Conservation (phyloP, 2,888 invertebrate genomes). For the Caenorhabditis plicata region DNA sequence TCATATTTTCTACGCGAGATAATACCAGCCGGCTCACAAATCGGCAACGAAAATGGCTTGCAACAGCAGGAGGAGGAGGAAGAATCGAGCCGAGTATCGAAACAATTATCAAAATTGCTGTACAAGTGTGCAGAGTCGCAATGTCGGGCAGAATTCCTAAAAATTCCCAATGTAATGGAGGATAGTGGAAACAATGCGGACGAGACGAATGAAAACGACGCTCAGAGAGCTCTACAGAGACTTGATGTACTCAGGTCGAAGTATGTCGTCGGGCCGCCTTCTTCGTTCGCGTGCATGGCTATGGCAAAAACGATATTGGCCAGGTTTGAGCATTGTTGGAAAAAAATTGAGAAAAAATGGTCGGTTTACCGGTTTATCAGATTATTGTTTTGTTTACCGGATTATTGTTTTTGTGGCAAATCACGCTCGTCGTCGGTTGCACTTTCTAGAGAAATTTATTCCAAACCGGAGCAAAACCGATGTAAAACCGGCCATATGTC, state of each 20-base stretch:
- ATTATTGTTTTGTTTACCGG: too few relatives aligned
- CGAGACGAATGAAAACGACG: background rate
- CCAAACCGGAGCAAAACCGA: too few relatives aligned
- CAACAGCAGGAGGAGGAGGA: background rate
- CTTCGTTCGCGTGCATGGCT: conserved; percentile 47
- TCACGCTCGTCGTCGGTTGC: too few relatives aligned
- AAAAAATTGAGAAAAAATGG: conserved; percentile 5
- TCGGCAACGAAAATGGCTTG: too few relatives aligned
- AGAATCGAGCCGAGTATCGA: background rate
- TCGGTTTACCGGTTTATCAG: too few relatives aligned
- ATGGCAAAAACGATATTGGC: conserved; percentile 51
- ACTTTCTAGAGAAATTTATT: too few relatives aligned
- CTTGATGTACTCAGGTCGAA: conserved; percentile 22
- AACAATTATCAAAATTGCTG: conserved; percentile 8
- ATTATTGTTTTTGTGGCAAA: too few relatives aligned
- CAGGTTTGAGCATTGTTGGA: conserved; percentile 32
- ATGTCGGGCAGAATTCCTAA: conserved; percentile 20
- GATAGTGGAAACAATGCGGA: conserved; percentile 5
- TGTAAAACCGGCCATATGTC: too few relatives aligned
- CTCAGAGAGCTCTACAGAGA: background rate
- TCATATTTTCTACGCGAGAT: conserved; percentile 34
- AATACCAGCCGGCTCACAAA: conserved; percentile 16
- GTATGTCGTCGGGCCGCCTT: conserved; percentile 51
- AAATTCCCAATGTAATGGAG: conserved; percentile 9
- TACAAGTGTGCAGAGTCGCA: conserved; percentile 29